These are phyloP conservation scores for Potamilus streckersoni DNA, from an alignment of 1,140 invertebrate species.

Conservation along the genomic window DNA sequence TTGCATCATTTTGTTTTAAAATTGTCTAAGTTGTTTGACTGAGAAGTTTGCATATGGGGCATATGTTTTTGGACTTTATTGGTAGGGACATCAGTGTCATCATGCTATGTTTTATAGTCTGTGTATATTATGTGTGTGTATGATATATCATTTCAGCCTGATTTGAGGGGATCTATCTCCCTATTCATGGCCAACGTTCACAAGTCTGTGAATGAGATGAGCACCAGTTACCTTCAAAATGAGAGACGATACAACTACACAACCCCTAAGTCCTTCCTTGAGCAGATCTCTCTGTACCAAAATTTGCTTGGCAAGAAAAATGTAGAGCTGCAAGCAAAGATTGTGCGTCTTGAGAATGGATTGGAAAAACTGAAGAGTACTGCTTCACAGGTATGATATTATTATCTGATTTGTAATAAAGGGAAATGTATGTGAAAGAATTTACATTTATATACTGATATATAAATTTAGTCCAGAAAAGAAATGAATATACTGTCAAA, in stretches of 20 bases:
- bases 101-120: too few relatives aligned
- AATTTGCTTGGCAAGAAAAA: constrained; percentile 88
- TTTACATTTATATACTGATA: too few relatives aligned
- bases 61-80: too few relatives aligned
- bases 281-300: constrained; percentile 93
- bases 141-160: constrained; percentile 43
- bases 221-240: constrained; percentile 85
- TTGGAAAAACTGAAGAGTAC: constrained; percentile 86
- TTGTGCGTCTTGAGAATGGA: constrained; percentile 90
- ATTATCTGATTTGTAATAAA: too few relatives aligned
- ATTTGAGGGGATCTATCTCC: constrained; percentile 72
- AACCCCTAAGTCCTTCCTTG: constrained; percentile 95
- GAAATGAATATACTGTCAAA: too few relatives aligned
- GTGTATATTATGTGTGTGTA: too few relatives aligned
- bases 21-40: too few relatives aligned
- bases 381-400: constrained; percentile 78
- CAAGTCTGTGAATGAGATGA: constrained; percentile 91
- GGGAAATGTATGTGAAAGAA: too few relatives aligned
- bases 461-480: too few relatives aligned
- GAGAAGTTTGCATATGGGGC: too few relatives aligned
- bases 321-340: constrained; percentile 83
- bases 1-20: too few relatives aligned
- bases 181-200: constrained; percentile 96
- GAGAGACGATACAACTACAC: constrained; percentile 96
- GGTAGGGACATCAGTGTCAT: too few relatives aligned